Conservation (phyloP, 2,113 vertebrate species). For the Azemiops feae region DNA sequence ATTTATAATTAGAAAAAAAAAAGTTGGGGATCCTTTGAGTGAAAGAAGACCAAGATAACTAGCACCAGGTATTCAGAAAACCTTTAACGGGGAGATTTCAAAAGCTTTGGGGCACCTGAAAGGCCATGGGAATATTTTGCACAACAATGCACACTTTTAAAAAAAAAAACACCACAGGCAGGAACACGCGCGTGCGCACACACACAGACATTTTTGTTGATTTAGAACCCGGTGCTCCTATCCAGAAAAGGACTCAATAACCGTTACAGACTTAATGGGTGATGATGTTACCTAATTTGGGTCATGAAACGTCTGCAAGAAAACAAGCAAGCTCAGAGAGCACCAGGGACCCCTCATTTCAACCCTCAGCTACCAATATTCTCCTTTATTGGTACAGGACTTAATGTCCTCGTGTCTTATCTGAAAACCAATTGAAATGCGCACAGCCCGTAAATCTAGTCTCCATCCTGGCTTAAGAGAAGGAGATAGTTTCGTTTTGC, state of each 20-base stretch:
- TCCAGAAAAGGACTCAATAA: neutral
- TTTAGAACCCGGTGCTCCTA: neutral
- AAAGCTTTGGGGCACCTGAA: slow-evolving; percentile 3
- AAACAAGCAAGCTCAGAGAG: too few species aligned
- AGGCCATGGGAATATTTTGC: slow-evolving; percentile 15
- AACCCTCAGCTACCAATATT: too few species aligned
- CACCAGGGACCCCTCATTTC: too few species aligned
- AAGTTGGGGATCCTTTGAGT: neutral
- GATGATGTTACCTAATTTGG: too few species aligned
- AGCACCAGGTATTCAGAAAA: slow-evolving; percentile 4
- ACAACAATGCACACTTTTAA: neutral
- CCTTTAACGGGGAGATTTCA: neutral
- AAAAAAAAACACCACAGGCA: neutral
- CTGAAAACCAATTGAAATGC: neutral
- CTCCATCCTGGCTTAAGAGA: neutral
- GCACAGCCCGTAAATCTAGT: neutral
- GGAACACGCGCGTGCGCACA: too few species aligned
- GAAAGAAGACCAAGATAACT: neutral
- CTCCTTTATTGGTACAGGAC: too few species aligned
- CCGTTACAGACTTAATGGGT: too few species aligned
- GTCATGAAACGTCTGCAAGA: too few species aligned
- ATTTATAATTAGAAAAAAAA: neutral
- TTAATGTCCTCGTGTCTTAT: neutral
- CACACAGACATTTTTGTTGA: neutral
- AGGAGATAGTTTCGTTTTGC: neutral